A percentile compares a stretch with the other conserved stretches of the same genome.
Conservation (phyloP, 2,888 invertebrate species). For the Acrobasis consociella region DNA sequence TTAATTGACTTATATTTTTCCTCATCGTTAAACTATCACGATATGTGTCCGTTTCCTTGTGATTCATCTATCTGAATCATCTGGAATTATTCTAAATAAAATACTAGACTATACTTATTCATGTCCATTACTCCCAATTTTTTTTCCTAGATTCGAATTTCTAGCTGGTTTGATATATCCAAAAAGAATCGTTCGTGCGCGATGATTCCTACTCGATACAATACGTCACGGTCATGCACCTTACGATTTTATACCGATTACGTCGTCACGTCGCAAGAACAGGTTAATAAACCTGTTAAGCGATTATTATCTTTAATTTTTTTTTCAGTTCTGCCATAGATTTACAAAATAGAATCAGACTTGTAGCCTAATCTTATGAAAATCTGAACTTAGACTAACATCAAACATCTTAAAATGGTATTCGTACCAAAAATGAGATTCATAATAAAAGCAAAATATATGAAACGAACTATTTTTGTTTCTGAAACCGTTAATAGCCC, state of each 20-base stretch:
- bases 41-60: neutral
- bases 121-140: constrained; percentile 23
- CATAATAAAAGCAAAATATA: constrained; percentile 10
- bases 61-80: neutral
- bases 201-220: constrained; percentile 51
- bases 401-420: constrained; percentile 23
- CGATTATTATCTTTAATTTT: constrained; percentile 53
- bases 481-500: constrained; percentile 7
- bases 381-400: neutral
- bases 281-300: constrained; percentile 70
- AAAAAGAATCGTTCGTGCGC: constrained; percentile 57
- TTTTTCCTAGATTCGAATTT: constrained; percentile 31
- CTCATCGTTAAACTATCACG: neutral
- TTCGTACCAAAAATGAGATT: neutral
- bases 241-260: constrained; percentile 62
- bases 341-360: constrained; percentile 40
- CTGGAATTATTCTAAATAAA: neutral
- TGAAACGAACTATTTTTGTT: constrained; percentile 8
- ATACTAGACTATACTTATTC: constrained; percentile 15
- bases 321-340: constrained; percentile 41
- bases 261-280: constrained; percentile 64
- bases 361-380: constrained; percentile 19
- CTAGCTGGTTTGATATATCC: constrained; percentile 43
- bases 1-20: too few species aligned
- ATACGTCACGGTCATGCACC: constrained; percentile 70